Conservation (phyloP, 2,113 vertebrate species). For the Sciurus niger region DNA sequence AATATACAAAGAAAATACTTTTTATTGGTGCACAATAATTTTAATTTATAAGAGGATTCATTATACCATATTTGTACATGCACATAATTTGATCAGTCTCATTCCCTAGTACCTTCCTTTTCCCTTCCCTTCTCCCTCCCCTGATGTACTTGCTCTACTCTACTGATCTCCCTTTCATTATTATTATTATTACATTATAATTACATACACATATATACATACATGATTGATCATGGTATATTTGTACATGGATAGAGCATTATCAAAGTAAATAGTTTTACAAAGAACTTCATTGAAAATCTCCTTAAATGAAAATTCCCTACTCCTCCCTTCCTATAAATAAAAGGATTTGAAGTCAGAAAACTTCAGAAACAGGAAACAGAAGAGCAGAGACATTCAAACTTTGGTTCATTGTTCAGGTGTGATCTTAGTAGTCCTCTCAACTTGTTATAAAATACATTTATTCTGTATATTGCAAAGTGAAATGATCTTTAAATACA, state of each 20-base stretch:
- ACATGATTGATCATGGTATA: too few species aligned
- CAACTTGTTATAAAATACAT: not conserved
- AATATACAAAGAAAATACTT: not conserved
- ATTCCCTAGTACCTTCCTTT: too few species aligned
- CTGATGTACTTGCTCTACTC: too few species aligned
- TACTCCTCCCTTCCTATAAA: not conserved
- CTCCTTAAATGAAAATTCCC: conserved; percentile 1
- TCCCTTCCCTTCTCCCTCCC: too few species aligned
- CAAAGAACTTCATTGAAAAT: not conserved
- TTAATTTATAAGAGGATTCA: too few species aligned
- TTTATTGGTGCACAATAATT: too few species aligned
- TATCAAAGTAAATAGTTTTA: not conserved
- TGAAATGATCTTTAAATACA: conserved; percentile 24
- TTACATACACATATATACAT: too few species aligned
- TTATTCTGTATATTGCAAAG: not conserved
- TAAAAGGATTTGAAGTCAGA: conserved; percentile 14
- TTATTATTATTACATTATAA: too few species aligned
- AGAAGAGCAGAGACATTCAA: not conserved
- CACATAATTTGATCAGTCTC: too few species aligned
- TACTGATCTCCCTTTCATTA: too few species aligned
- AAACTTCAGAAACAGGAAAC: not conserved
- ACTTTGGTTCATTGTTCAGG: not conserved
- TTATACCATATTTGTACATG: too few species aligned
- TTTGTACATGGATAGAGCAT: too few species aligned
- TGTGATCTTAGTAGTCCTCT: not conserved